Evolutionary conservation across 1,140 invertebrate genomes (phyloP), one percentile per base, ranked within the genome.

Genomic region (Pemphigus obesinymphae): DNA sequence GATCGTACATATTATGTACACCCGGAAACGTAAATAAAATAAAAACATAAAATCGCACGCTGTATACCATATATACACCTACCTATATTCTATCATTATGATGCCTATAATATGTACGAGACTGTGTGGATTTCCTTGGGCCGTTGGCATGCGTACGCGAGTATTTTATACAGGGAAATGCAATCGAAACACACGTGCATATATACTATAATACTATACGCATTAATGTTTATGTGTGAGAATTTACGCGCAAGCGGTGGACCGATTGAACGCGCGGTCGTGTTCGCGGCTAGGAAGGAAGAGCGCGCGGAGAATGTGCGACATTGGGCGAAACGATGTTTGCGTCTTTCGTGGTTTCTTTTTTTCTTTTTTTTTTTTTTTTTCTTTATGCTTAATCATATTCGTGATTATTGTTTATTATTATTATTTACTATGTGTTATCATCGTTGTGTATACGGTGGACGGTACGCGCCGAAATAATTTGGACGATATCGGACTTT

Each of bases 51-150:
- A 72, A 20, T 48, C 29, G 17, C 17, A n/a, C 15, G 31, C 17
- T 4, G n/a, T 26, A 15, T 15, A 40, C 20, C 17, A 55, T 8
- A 55, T 2, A 53, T 17, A 53, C 45, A 48, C 48, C 5, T n/a
- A 15, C 7, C 17, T 20, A 34, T 3, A 61, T n/a, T 20, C 8
- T 13, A 58, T 26, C 6, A 29, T 26, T 31, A 5, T 8, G 3
- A 31, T n/a, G 11, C 23, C 6, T 20, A 63, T 63, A 34, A 40
- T 37, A n/a, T 13, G 1, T 68, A 23, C 2, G 26, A 10, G 34
- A 43, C n/a, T 4, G 26, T 50, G 70, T 50, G 17, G 70, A 73
- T 73, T 50, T 73, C 70, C 70, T 73, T 73, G 70, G 43, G 26
- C 43, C 26, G 29, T n/a, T 5, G 6, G 40, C 43, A 13, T 40